A percentile compares a stretch with the other conserved stretches of the same genome.
Conservation (phyloP, 1,140 invertebrate genomes). For the Trachymyrmex cornetzi region DNA sequence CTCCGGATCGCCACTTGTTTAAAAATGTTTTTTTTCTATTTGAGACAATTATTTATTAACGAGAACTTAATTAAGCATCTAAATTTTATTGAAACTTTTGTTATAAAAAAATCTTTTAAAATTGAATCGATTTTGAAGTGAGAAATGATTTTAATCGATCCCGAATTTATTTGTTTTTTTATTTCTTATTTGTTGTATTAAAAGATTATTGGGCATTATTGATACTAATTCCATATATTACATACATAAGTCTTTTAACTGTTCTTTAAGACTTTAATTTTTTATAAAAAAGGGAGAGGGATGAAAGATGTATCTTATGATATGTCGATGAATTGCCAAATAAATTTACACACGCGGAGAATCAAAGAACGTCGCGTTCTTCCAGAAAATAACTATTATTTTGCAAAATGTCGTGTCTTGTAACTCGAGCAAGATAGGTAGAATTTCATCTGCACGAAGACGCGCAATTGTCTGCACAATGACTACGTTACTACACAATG, state of each 20-base stretch:
- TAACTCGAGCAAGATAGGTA: slow-evolving; percentile 6
- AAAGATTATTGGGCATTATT: not conserved
- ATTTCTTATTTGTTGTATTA: not conserved
- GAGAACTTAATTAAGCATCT: not conserved
- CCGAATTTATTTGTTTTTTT: not conserved
- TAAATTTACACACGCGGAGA: not conserved
- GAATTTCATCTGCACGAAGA: slow-evolving; percentile 39
- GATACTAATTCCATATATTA: not conserved
- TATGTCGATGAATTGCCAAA: not conserved
- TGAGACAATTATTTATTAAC: not conserved
- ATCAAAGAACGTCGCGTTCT: not conserved
- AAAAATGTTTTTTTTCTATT: not conserved
- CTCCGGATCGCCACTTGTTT: not conserved
- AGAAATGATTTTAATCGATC: not conserved
- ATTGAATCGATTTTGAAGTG: not conserved
- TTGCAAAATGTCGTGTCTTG: not conserved
- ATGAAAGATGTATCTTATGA: not conserved
- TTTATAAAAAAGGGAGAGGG: not conserved
- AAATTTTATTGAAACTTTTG: too few species aligned
- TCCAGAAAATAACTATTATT: slow-evolving; percentile 12
- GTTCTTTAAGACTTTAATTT: not conserved
- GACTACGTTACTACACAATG: not conserved
- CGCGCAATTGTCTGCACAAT: not conserved
- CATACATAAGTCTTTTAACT: not conserved
- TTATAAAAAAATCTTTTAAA: too few species aligned